Percentiles rank a stretch among this genome's conserved stretches.
phyloP scores from a whole-genome alignment of 92 coral and sea anemone species.

The Phenganax marumi region DNA sequence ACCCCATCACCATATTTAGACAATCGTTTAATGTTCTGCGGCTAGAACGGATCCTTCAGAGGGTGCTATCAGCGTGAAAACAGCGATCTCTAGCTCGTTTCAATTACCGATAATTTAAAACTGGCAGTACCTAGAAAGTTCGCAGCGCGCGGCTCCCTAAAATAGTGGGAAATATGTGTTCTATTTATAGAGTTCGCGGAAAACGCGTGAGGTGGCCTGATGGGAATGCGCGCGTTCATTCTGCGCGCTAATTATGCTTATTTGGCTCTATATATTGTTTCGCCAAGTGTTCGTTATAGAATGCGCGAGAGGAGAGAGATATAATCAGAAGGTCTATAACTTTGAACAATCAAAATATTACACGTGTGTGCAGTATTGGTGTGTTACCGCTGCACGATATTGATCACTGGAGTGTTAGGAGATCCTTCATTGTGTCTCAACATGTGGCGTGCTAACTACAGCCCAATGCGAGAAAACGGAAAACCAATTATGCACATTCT shows the following conservation, averaged over 20 bases:
- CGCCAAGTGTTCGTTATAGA: background rate
- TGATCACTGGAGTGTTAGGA: background rate
- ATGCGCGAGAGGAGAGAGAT: too few relatives aligned
- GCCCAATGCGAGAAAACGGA: conserved; percentile 39
- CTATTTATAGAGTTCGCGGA: conserved; percentile 16
- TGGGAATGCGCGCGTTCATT: conserved; percentile 30
- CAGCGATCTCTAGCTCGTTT: conserved; percentile 1
- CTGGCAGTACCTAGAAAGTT: conserved; percentile 8
- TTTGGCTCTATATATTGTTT: background rate
- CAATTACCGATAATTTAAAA: conserved; percentile 28
- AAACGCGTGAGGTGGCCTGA: conserved; percentile 18
- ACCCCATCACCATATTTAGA: conserved; percentile 31
- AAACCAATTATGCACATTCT: conserved; percentile 28
- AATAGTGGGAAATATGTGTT: conserved; percentile 14
- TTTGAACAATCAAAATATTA: too few relatives aligned
- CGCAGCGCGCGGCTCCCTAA: conserved; percentile 28
- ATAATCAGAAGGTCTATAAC: too few relatives aligned
- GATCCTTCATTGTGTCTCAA: background rate
- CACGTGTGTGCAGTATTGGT: too few relatives aligned
- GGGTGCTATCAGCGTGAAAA: conserved; percentile 5
- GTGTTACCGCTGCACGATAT: background rate
- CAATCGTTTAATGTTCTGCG: conserved; percentile 25
- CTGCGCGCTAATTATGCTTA: conserved; percentile 7
- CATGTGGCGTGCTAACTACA: conserved; percentile 11
- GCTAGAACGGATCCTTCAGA: conserved; percentile 8